Conservation (phyloP, 2,113 vertebrate species). For the Ellobius talpinus region DNA sequence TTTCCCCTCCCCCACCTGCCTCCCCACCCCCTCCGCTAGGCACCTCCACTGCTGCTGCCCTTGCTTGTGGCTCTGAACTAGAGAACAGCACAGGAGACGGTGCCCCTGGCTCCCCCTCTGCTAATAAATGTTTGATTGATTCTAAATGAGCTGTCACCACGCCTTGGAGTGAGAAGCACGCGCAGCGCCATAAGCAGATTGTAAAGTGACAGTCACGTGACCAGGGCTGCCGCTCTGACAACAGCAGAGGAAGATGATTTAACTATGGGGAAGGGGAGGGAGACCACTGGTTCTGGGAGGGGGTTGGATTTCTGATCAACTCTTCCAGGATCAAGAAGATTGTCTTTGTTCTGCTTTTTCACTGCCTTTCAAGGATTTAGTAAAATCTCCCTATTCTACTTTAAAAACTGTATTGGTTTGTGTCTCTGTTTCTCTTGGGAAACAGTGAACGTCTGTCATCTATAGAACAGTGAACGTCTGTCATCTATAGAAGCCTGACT, state of each 20-base stretch:
- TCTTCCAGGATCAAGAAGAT: not conserved
- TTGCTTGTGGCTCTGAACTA: not conserved
- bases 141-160: conserved; percentile 79
- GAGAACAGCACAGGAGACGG: conserved; percentile 19
- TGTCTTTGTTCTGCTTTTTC: not conserved
- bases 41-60: not conserved
- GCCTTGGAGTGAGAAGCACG: conserved; percentile 67
- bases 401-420: not conserved
- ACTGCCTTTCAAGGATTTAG: not conserved
- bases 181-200: conserved; percentile 65
- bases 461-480: not conserved
- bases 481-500: not conserved
- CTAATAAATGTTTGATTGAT: conserved; percentile 79
- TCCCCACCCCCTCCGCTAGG: not conserved
- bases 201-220: conserved; percentile 57
- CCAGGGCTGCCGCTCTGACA: conserved; percentile 30
- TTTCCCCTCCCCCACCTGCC: not conserved
- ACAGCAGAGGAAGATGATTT: conserved; percentile 49
- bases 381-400: not conserved
- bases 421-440: not conserved
- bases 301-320: not conserved
- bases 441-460: not conserved
- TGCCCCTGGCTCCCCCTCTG: not conserved
- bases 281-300: not conserved
- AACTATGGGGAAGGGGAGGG: not conserved